Base-by-base conservation (phyloP, 2,888 invertebrate genomes). In the Ecdyonurus torrentis region DNA sequence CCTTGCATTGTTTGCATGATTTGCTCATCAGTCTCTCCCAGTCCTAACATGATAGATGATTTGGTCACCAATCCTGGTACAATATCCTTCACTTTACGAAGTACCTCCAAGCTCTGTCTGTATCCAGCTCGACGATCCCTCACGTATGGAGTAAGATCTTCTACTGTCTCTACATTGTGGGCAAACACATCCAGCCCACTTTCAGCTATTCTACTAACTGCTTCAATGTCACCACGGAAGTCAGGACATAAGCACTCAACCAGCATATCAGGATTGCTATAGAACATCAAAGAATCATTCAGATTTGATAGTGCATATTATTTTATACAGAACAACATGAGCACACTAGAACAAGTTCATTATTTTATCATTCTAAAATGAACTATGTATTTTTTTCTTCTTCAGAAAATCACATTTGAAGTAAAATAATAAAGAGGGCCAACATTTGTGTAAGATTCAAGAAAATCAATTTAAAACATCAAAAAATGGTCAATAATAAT, bases 211-310 rank as follows among this genome's bases (percentile, higher is more conserved):
- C 77, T 82, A 70, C 79, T 81, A 0, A 98, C 86, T 69, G 86
- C 83, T 2, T 82, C 78, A 60, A 84, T 72, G 72, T 91, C 81
- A 0, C 95, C 98, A 59, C 89, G 79, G 75, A 99, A 99, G 75
- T 99, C 99, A 0, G 98, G 98, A 15, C 96, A 94, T 52, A 99
- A 77, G 70, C 97, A 97, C 77, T 99, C 99, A 0, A 99, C 95
- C 66, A 97, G 76, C 68, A 99, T 90, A 65, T 84, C 83, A 10
- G 85, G 82, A 72, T 90, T 94, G 69, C 86, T 77, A 25, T 3
- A 53, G 25, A 58, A 23, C 60, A 62, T 58, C 15, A 7, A 53
- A 10, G 3, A 62, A 60, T 1, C 24, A 63, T 25, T 7, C 19
- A 60, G 2, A 61, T 25, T 20, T 55, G 1, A 25, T 37, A 60